Percentiles rank a stretch among this genome's conserved stretches.
These are phyloP conservation scores for Liasis olivaceus DNA, from an alignment of 2,797 vertebrate genomes.

Conservation along the genomic window DNA sequence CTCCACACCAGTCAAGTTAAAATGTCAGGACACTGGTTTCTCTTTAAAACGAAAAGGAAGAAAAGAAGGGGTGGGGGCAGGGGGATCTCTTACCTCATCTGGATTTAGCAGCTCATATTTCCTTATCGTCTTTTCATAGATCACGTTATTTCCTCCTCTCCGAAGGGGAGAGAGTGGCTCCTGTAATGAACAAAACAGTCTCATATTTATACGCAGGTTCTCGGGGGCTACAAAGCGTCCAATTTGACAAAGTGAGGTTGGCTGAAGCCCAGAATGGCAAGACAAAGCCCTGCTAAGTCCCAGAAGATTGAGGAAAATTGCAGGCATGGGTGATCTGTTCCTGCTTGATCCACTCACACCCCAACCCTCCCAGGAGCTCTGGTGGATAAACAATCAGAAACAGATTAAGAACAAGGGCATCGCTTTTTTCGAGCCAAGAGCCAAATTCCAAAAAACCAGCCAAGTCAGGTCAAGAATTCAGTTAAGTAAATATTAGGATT, in stretches of 20 bases:
- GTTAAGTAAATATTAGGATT: neutral
- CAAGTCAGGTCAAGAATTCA: neutral
- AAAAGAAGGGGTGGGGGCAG: neutral
- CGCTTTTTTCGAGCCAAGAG: neutral
- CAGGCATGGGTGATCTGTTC: neutral
- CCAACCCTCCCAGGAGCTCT: neutral
- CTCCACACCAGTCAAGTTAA: neutral
- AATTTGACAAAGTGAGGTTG: neutral
- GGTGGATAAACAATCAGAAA: neutral
- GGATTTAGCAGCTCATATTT: constrained; percentile 74
- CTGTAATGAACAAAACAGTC: constrained; percentile 57
- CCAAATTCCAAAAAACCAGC: neutral
- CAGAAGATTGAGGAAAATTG: neutral
- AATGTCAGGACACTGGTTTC: neutral
- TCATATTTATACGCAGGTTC: neutral
- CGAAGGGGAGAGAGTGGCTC: constrained; percentile 73
- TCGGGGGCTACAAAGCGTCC: neutral
- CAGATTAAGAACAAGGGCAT: neutral
- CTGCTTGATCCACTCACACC: neutral
- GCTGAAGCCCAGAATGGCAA: neutral
- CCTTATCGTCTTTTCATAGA: constrained; percentile 80
- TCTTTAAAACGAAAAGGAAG: neutral
- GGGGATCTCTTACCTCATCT: constrained; percentile 68
- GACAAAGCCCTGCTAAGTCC: neutral
- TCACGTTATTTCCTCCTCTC: constrained; percentile 73